A percentile compares a stretch with the other conserved stretches of the same genome.
Evolutionary conservation across 35 echinoderm and acorn worm genomes (phyloP).

Genomic region (Lytechinus variegatus): DNA sequence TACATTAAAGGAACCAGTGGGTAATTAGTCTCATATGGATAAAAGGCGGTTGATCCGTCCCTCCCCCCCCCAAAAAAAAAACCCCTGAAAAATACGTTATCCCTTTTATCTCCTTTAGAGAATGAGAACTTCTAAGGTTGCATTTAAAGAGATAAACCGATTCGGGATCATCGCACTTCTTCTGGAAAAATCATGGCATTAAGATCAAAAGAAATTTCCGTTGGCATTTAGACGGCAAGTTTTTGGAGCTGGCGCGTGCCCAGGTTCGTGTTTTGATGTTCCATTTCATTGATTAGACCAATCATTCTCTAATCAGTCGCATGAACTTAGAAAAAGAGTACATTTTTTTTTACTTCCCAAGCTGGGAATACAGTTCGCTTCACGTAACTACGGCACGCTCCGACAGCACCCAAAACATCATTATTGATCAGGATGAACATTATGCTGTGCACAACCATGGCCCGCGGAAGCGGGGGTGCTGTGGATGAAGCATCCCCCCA

Average conservation of each 20-base stretch:
- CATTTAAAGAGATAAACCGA: neutral
- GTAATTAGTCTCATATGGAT: too few species aligned
- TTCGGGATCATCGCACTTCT: neutral
- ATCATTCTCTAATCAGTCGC: neutral
- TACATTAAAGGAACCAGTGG: too few species aligned
- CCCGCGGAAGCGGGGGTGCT: too few species aligned
- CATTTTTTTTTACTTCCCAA: neutral
- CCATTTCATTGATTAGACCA: constrained; percentile 3
- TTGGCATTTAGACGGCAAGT: neutral
- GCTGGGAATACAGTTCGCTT: neutral
- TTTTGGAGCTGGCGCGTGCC: neutral
- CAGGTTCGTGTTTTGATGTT: constrained; percentile 11
- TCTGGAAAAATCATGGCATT: neutral
- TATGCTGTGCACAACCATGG: neutral
- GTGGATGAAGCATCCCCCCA: too few species aligned
- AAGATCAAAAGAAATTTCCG: constrained; percentile 19
- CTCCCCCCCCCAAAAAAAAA: neutral
- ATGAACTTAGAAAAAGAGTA: neutral
- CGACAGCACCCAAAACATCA: neutral
- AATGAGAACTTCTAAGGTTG: neutral
- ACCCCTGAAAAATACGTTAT: neutral
- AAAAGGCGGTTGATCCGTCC: neutral
- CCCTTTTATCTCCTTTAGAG: neutral
- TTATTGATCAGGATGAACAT: neutral
- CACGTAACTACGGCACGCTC: neutral